Evolutionary conservation across 92 coral and sea anemone genomes (phyloP), one percentile per base, ranked within the genome.

Genomic region (Scolanthus callimorphus): DNA sequence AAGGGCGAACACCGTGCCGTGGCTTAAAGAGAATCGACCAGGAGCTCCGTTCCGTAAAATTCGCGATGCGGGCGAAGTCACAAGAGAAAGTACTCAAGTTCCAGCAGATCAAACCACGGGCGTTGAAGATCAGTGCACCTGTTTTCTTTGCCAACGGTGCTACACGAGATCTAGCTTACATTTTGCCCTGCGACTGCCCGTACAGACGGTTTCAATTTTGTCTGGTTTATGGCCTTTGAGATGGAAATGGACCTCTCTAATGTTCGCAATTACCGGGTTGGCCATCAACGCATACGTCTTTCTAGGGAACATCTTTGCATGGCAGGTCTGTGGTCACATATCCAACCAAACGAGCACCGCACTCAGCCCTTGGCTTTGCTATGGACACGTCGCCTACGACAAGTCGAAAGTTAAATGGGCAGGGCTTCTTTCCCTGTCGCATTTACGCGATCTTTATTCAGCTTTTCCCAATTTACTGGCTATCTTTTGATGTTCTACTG

Each of bases 311-410:
- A 15, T 67, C 4, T 39, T 27, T 21, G 74, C 57, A 21, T 67
- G 41, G 12, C 26, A 44, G 38, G 24, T 67, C 2, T 67, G 74
- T 45, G 63, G 54, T 17, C 29, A 15, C 13, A 55, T 55, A 17
- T 27, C 63, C 3, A 9, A 4, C 8, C 8, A 9, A 4, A 21
- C 8, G 22, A 63, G 63, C 20, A 31, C 49, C 4, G 11, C 25
- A 27, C 55, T 67, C 3, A 55, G 74, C 11, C 74, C 74, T 1
- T 67, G 63, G 64, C 44, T 67, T 20, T 67, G 74, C 53, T 67
- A 67, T 29, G 74, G 63, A 15, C 1, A 17, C 8, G 10, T 12
- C 12, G 19, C 31, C 37, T 67, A 28, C 19, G 44, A 67, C 24
- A 17, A 41, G 38, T 52, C 63, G 4, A 38, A 26, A 1, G 0